phyloP scores from a whole-genome alignment of 2,113 vertebrate species.

The Periophthalmus modestus region DNA sequence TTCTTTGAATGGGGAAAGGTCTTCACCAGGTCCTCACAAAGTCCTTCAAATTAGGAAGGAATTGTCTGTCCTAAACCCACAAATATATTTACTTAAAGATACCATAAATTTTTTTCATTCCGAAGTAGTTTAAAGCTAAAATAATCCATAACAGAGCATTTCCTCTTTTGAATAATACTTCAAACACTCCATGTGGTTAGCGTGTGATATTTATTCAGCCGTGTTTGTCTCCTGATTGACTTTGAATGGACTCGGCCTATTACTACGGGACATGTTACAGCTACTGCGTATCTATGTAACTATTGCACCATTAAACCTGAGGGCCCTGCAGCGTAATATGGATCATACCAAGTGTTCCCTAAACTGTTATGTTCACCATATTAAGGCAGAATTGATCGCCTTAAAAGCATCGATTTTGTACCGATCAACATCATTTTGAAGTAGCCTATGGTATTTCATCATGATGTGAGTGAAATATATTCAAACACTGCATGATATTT shows the following conservation, averaged over 20 bases:
- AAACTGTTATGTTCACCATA: neutral
- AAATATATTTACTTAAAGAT: no score
- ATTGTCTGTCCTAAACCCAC: no score
- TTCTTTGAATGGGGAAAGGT: no score
- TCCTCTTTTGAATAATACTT: no score
- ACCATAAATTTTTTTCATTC: no score
- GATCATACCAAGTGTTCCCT: conserved; percentile 34
- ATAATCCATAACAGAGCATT: no score
- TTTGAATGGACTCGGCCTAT: conserved; percentile 5
- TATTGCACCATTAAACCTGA: conserved; percentile 17
- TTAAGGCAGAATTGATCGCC: conserved; percentile 8
- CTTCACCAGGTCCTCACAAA: no score
- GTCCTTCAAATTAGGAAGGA: no score
- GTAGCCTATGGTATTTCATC: no score
- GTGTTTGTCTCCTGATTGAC: conserved; percentile 29
- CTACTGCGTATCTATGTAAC: conserved; percentile 22
- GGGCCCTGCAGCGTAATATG: conserved; percentile 29
- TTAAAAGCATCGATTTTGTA: neutral
- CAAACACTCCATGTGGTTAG: conserved; percentile 20
- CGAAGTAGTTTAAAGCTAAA: no score
- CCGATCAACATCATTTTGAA: neutral
- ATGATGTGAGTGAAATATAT: no score
- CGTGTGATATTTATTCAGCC: conserved; percentile 39
- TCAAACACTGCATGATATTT: no score
- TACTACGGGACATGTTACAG: conserved; percentile 14